phyloP scores from a whole-genome alignment of 1,140 invertebrate species.

The Rhagoletis pomonella region DNA sequence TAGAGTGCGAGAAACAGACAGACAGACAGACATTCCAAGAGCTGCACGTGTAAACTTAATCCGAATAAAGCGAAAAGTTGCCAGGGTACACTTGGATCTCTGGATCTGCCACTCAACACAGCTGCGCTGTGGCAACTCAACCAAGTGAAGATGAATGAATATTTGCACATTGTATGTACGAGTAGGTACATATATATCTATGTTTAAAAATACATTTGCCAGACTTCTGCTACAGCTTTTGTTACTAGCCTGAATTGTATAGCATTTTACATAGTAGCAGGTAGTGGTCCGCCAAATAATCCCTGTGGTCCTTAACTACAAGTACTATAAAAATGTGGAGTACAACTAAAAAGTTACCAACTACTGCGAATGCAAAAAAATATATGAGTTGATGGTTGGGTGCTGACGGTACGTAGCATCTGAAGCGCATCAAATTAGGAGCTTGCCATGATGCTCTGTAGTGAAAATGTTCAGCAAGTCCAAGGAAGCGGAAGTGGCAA shows the following conservation, averaged over 20 bases:
- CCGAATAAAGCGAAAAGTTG: slow-evolving; percentile 26
- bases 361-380: not conserved
- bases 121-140: not conserved
- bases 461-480: slow-evolving; percentile 21
- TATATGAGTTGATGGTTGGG: not conserved
- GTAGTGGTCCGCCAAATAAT: slow-evolving; percentile 42
- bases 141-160: not conserved
- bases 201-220: slow-evolving; percentile 2
- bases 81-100: not conserved
- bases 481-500: slow-evolving; percentile 48
- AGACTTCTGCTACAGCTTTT: not conserved
- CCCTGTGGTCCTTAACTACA: slow-evolving; percentile 44
- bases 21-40: not conserved
- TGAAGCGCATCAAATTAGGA: slow-evolving; percentile 40
- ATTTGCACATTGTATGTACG: not conserved
- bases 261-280: not conserved
- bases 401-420: not conserved
- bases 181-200: not conserved
- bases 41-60: slow-evolving; percentile 6
- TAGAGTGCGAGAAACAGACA: not conserved
- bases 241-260: slow-evolving; percentile 2
- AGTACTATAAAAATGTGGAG: slow-evolving; percentile 31
- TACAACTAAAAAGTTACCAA: slow-evolving; percentile 22
- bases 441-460: not conserved
- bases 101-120: not conserved